Evolutionary conservation across 2,797 vertebrate genomes (phyloP).

Genomic region (Chrosomus eos): DNA sequence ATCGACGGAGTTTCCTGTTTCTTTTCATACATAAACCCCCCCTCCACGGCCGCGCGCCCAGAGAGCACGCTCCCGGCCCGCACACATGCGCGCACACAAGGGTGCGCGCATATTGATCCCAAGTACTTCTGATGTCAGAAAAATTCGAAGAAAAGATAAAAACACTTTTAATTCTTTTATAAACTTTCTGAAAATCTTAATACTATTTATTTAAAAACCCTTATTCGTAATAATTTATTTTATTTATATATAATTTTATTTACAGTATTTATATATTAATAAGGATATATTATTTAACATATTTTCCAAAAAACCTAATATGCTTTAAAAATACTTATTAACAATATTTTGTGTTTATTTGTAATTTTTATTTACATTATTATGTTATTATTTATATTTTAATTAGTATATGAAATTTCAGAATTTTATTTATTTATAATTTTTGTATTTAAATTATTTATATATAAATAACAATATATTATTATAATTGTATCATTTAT

Average conservation of each 20-base stretch:
- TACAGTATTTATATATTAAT: neutral
- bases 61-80: neutral
- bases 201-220: neutral
- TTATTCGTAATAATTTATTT: neutral
- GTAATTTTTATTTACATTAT: neutral
- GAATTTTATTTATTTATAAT: neutral
- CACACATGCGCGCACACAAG: neutral
- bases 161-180: neutral
- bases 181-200: neutral
- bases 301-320: no score
- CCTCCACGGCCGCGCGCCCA: conserved; percentile 22
- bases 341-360: neutral
- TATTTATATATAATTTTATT: neutral
- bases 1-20: conserved; percentile 57
- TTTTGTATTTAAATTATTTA: neutral
- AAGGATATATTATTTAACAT: neutral
- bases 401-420: neutral
- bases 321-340: neutral
- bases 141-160: neutral
- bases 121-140: neutral
- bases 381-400: no score
- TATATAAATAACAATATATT: neutral
- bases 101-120: neutral
- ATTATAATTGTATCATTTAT: neutral
- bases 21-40: conserved; percentile 46